These are phyloP conservation scores for Zaprionus bogoriensis DNA, from an alignment of 2,888 invertebrate species.

Conservation along the genomic window DNA sequence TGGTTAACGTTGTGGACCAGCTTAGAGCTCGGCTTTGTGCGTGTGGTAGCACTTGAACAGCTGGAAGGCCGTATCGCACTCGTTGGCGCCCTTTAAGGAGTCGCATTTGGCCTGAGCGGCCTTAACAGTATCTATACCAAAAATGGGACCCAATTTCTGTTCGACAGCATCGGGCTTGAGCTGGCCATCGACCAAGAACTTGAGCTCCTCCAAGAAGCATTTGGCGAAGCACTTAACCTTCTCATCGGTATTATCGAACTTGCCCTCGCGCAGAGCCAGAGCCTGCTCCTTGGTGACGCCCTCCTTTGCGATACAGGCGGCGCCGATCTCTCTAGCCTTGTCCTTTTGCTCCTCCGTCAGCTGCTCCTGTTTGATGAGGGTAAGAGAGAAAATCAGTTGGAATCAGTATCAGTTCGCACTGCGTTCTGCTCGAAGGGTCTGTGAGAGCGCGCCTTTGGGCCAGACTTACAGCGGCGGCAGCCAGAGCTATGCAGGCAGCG, in stretches of 20 bases:
- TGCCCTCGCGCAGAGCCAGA: conserved; percentile 56
- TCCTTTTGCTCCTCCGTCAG: conserved; percentile 74
- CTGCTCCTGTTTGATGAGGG: conserved; percentile 18
- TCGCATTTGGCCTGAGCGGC: conserved; percentile 60
- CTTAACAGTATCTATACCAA: conserved; percentile 63
- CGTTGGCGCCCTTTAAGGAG: conserved; percentile 51
- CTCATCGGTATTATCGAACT: conserved; percentile 52
- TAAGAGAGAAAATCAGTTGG: background rate
- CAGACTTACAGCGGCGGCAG: conserved; percentile 62
- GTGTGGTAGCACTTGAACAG: conserved; percentile 65
- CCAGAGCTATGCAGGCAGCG: conserved; percentile 54
- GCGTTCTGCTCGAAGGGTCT: too few relatives aligned
- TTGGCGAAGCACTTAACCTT: conserved; percentile 77
- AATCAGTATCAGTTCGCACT: too few relatives aligned
- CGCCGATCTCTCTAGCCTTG: conserved; percentile 45
- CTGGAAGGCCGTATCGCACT: conserved; percentile 75
- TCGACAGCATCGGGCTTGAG: conserved; percentile 55
- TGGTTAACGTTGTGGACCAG: background rate
- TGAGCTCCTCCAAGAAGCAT: conserved; percentile 79
- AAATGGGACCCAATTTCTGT: conserved; percentile 49
- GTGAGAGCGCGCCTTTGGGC: too few relatives aligned
- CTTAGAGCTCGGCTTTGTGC: conserved; percentile 46
- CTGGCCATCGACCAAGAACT: conserved; percentile 66
- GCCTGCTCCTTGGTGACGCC: conserved; percentile 66
- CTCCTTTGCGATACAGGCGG: conserved; percentile 64